phyloP scores from a whole-genome alignment of 2,888 invertebrate species.

The Coecobrya sp. region DNA sequence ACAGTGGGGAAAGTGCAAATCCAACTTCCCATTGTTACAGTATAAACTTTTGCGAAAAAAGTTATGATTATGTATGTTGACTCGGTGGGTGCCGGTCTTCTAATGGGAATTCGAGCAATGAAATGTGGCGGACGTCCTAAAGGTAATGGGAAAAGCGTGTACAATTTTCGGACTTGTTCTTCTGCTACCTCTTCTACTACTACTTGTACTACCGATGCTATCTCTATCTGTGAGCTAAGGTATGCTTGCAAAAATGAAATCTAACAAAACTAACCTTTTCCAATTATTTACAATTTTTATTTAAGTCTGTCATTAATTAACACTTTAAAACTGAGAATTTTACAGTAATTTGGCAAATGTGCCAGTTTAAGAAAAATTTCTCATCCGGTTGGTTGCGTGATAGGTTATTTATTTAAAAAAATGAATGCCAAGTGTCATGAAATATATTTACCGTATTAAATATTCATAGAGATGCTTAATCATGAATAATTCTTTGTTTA shows the following conservation, averaged over 20 bases:
- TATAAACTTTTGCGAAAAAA: slow-evolving; percentile 18
- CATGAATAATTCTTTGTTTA: not conserved
- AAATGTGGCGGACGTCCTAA: slow-evolving; percentile 95
- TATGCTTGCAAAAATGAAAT: slow-evolving; percentile 53
- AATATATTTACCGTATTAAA: not conserved
- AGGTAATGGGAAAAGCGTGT: slow-evolving; percentile 89
- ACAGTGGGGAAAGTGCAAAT: slow-evolving; percentile 65
- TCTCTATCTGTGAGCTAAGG: slow-evolving; percentile 75
- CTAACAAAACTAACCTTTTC: slow-evolving; percentile 77
- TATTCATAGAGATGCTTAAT: no score
- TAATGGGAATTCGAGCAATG: slow-evolving; percentile 96
- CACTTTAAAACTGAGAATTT: not conserved
- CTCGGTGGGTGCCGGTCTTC: slow-evolving; percentile 85
- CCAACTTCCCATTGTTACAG: slow-evolving; percentile 63
- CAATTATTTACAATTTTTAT: slow-evolving; percentile 50
- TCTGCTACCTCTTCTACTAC: slow-evolving; percentile 59
- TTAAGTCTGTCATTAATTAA: slow-evolving; percentile 42
- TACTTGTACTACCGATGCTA: slow-evolving; percentile 65
- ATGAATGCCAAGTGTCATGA: not conserved
- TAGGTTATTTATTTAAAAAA: not conserved
- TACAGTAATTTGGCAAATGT: slow-evolving; percentile 32
- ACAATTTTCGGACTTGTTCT: slow-evolving; percentile 74
- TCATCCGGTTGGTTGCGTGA: slow-evolving; percentile 59
- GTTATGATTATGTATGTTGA: slow-evolving; percentile 86
- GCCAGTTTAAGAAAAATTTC: not conserved